These are phyloP conservation scores for Monochamus alternatus DNA, from an alignment of 2,888 invertebrate genomes.

Conservation along the genomic window DNA sequence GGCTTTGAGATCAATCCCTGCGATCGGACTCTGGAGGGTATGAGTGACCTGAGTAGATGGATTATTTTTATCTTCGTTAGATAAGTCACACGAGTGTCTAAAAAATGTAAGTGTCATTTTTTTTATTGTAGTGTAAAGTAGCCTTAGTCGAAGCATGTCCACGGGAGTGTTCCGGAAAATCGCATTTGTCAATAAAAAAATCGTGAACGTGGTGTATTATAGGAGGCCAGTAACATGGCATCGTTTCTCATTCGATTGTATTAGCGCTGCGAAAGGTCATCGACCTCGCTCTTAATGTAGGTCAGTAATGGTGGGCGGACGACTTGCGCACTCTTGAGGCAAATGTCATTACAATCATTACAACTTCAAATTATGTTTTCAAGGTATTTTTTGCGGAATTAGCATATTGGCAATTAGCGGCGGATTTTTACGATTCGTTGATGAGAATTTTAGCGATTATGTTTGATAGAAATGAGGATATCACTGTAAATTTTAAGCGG, in stretches of 20 bases:
- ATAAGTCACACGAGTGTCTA: conserved; percentile 32
- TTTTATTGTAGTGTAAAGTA: conserved; percentile 4
- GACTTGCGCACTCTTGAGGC: conserved; percentile 63
- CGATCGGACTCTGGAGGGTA: conserved; percentile 21
- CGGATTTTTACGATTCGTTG: conserved; percentile 21
- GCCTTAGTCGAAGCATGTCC: not conserved
- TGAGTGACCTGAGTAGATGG: conserved; percentile 29
- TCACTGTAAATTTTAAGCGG: conserved; percentile 15
- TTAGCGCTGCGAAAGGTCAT: conserved; percentile 64
- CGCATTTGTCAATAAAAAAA: conserved; percentile 33
- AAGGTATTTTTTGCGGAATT: conserved; percentile 49
- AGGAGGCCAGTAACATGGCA: conserved; percentile 51
- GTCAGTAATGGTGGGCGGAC: conserved; percentile 70
- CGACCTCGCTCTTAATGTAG: conserved; percentile 68
- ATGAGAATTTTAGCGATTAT: not conserved
- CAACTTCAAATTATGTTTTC: conserved; percentile 46
- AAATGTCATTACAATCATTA: conserved; percentile 59
- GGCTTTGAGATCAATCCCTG: not conserved
- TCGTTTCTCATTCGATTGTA: conserved; percentile 63
- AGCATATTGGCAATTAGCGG: conserved; percentile 39
- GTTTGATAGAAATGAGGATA: not conserved
- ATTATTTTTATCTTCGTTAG: conserved; percentile 34
- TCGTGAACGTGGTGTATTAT: conserved; percentile 36
- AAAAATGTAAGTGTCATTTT: conserved; percentile 36
- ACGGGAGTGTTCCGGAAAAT: conserved; percentile 33